Conservation (phyloP, 1,140 invertebrate genomes). For the Odontomachus brunneus region DNA sequence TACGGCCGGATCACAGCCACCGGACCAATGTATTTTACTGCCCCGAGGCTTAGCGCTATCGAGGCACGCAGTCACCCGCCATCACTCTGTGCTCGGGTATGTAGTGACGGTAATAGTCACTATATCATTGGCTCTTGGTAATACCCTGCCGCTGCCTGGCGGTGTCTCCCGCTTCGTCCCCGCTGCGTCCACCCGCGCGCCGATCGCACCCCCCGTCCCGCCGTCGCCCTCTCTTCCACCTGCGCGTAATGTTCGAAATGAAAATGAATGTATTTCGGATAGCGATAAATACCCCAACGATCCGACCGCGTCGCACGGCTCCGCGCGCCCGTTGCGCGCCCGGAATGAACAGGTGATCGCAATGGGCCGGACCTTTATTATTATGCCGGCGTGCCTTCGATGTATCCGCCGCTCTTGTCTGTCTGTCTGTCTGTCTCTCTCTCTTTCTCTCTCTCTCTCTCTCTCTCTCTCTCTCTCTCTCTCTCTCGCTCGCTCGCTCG, state of each 20-base stretch:
- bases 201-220: constrained; percentile 59
- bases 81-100: constrained; percentile 84
- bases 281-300: constrained; percentile 84
- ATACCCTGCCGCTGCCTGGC: constrained; percentile 81
- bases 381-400: constrained; percentile 61
- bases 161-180: constrained; percentile 66
- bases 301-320: constrained; percentile 77
- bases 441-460: no score
- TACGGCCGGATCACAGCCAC: constrained; percentile 85
- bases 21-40: constrained; percentile 85
- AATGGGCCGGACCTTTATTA: constrained; percentile 78
- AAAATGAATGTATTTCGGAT: constrained; percentile 86
- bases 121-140: constrained; percentile 86
- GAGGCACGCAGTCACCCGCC: constrained; percentile 85
- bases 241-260: constrained; percentile 84
- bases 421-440: not conserved
- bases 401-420: not conserved
- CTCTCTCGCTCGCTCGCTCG: no score
- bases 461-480: no score
- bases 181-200: constrained; percentile 7
- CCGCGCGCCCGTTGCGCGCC: constrained; percentile 56
- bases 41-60: constrained; percentile 85
- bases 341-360: constrained; percentile 82
- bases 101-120: constrained; percentile 86
- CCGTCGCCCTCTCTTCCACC: constrained; percentile 61